Evolutionary conservation across 2,113 vertebrate species (phyloP), one percentile per base, ranked within the genome.

Genomic region (Cavia porcellus): DNA sequence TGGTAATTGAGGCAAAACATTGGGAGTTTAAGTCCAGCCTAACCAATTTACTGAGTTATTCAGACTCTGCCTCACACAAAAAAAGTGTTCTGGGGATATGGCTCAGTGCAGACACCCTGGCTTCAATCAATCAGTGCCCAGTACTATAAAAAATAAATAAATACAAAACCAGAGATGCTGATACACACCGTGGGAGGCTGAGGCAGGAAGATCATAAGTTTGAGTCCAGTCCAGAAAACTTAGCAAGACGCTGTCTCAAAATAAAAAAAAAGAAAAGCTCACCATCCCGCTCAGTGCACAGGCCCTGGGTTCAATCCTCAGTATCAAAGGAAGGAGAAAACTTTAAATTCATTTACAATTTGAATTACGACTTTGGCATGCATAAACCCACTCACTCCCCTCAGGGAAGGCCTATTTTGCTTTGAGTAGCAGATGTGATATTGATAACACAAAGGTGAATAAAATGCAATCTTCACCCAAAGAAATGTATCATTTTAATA

Each of bases 311-410:
- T 75, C 72, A 75, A 22, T 75, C 38, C 20, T 42, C 42, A 45
- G 42, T 45, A 45, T 45, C 11, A 75, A 75, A 75, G 72, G 14
- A 75, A 75, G 42, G 42, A 52, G 75, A 80, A 50, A 32, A 30
- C 32, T 50, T 52, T 84, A 80, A 90, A 94, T 88, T 75, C 70
- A 75, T 68, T 91, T 90, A 61, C 83, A 91, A 89, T 85, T 81
- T 42, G 62, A 57, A n/a, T 70, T 93, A n/a, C 72, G 50, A n/a
- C 22, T 57, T 28, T 0, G 38, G 62, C 57, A 64, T 3, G 75
- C 12, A 77, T 45, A 64, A 89, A 13, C 55, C n/a, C 68, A 72
- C 80, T 24, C 64, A 50, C 10, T 57, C 86, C 79, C 77, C 30
- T 55, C 14, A 38, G 38, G 38, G 47, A 84, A 77, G n/a, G 3